These are phyloP conservation scores for Drosophila stalkeri DNA, from an alignment of 2,888 invertebrate species.

Conservation along the genomic window DNA sequence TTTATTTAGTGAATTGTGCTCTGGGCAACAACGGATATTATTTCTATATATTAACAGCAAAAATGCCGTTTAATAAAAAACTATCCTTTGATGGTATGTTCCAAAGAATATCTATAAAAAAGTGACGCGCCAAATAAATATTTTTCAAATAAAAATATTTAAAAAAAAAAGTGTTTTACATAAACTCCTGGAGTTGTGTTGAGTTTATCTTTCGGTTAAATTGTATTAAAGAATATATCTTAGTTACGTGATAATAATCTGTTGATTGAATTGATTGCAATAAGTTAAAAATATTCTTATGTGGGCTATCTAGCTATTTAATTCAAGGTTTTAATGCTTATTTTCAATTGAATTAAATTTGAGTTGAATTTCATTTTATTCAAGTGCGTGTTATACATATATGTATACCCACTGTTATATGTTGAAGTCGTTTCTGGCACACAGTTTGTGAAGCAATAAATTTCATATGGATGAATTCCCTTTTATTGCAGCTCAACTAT, in stretches of 20 bases:
- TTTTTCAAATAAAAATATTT: background rate
- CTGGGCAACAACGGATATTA: background rate
- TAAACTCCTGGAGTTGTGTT: background rate
- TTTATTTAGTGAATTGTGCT: slow-evolving; percentile 3
- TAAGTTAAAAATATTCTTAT: background rate
- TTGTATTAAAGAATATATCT: background rate
- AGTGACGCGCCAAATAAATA: background rate
- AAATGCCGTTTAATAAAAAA: slow-evolving; percentile 63
- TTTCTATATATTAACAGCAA: background rate
- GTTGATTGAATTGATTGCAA: background rate
- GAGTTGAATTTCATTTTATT: background rate
- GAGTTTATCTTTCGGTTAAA: background rate
- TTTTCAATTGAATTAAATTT: slow-evolving; percentile 17
- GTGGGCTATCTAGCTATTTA: background rate
- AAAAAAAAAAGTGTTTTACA: background rate
- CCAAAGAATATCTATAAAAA: background rate
- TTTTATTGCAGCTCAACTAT: background rate
- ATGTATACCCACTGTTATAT: background rate
- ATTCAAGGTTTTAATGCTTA: background rate
- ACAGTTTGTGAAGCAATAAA: background rate
- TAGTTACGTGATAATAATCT: background rate
- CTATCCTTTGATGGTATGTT: slow-evolving; percentile 73
- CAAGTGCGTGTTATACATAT: background rate
- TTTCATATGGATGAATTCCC: background rate
- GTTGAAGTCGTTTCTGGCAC: background rate